phyloP scores from a whole-genome alignment of 2,797 vertebrate species.

The Anabas testudineus region DNA sequence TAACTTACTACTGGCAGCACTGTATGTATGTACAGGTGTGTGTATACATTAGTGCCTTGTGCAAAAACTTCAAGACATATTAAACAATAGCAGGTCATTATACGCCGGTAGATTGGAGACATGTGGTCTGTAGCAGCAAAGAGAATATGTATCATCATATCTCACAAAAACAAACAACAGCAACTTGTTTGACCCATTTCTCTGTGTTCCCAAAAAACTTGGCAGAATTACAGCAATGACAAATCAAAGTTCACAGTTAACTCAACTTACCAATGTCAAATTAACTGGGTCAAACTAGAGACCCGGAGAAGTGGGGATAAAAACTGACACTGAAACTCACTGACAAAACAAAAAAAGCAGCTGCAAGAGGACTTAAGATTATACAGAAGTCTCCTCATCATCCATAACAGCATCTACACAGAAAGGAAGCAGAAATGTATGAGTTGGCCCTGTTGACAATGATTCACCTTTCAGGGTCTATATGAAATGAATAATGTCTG shows the following conservation, averaged over 20 bases:
- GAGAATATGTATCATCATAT: background rate
- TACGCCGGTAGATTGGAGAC: background rate
- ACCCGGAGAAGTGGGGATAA: background rate
- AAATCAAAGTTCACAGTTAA: slow-evolving; percentile 7
- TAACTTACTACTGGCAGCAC: background rate
- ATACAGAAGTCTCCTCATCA: background rate
- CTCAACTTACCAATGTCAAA: too few species aligned
- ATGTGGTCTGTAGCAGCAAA: background rate
- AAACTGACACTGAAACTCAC: background rate
- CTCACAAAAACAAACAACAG: background rate
- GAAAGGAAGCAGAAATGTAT: background rate
- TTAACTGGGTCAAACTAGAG: background rate
- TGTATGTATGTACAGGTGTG: too few species aligned
- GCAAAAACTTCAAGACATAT: background rate
- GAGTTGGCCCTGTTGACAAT: background rate
- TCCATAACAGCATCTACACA: background rate
- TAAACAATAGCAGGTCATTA: background rate
- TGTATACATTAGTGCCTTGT: background rate
- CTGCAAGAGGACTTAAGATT: background rate
- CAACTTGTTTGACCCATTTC: background rate
- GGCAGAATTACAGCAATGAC: background rate
- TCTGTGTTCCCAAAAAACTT: background rate
- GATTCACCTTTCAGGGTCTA: background rate
- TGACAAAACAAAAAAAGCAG: too few species aligned
- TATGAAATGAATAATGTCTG: background rate